Evolutionary conservation across 2,797 vertebrate species (phyloP).

Genomic region (Lophius americanus): DNA sequence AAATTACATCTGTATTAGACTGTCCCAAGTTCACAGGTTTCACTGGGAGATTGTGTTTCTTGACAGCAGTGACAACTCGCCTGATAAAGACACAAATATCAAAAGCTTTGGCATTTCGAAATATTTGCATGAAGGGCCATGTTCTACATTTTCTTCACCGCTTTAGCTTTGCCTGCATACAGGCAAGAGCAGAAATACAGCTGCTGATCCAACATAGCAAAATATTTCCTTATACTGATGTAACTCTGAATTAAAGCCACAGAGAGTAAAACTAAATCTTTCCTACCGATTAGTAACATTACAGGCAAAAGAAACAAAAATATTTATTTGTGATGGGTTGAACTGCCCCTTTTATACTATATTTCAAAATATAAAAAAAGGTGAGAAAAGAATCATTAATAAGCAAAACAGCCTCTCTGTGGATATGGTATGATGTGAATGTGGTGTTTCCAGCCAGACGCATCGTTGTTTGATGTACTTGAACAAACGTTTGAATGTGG

Average conservation of each 20-base stretch:
- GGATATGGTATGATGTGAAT: too few relatives aligned
- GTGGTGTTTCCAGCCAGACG: background rate
- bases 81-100: conserved; percentile 8
- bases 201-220: background rate
- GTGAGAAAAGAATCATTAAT: background rate
- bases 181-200: background rate
- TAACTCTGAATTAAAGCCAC: background rate
- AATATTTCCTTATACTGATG: background rate
- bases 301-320: too few relatives aligned
- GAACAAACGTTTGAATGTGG: background rate
- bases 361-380: background rate
- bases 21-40: conserved; percentile 35
- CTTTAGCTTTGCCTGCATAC: background rate
- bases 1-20: conserved; percentile 29
- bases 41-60: conserved; percentile 20
- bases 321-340: too few relatives aligned
- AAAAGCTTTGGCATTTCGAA: conserved; percentile 6
- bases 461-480: conserved; percentile 3
- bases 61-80: background rate
- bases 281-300: background rate
- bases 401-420: too few relatives aligned
- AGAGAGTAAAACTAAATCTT: background rate
- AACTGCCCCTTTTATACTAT: too few relatives aligned
- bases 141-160: background rate
- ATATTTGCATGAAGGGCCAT: background rate